phyloP scores from a whole-genome alignment of 2,888 invertebrate genomes.

The Chirona hameri region DNA sequence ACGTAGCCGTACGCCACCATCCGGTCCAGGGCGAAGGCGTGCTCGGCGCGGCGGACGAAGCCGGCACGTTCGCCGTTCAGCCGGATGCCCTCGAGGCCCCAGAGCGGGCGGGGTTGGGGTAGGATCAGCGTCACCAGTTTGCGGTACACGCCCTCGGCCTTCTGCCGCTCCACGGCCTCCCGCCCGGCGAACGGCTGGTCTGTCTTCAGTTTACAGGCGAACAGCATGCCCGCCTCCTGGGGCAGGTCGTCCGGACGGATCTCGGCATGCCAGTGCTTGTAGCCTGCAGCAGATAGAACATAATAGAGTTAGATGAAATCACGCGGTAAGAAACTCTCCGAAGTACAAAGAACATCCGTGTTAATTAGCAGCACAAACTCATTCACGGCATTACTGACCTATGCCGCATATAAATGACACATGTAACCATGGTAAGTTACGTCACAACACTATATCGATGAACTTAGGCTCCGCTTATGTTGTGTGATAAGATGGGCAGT shows the following conservation, averaged over 20 bases:
- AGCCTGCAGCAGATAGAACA: constrained; percentile 50
- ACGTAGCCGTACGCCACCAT: constrained; percentile 61
- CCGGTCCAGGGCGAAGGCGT: constrained; percentile 59
- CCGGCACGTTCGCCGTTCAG: constrained; percentile 65
- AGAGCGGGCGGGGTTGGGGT: constrained; percentile 60
- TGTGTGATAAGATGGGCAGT: too few species aligned
- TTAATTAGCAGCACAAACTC: too few species aligned
- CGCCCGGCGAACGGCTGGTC: constrained; percentile 75
- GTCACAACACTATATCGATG: too few species aligned
- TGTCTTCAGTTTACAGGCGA: constrained; percentile 66
- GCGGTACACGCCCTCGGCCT: constrained; percentile 62
- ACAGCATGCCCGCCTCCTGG: constrained; percentile 74
- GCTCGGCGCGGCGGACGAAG: constrained; percentile 75
- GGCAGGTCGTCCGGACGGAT: constrained; percentile 79
- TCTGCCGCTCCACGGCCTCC: constrained; percentile 61
- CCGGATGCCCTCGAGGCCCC: constrained; percentile 80
- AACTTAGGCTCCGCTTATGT: too few species aligned
- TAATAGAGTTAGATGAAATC: too few species aligned
- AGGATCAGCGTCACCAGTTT: constrained; percentile 57
- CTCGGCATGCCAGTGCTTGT: constrained; percentile 81
- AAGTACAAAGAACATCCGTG: too few species aligned
- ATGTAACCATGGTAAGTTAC: too few species aligned
- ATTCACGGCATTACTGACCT: too few species aligned
- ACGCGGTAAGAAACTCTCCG: too few species aligned
- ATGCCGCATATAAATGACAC: too few species aligned